Conservation (phyloP, 1,140 invertebrate genomes). For the Mizuhopecten yessoensis region DNA sequence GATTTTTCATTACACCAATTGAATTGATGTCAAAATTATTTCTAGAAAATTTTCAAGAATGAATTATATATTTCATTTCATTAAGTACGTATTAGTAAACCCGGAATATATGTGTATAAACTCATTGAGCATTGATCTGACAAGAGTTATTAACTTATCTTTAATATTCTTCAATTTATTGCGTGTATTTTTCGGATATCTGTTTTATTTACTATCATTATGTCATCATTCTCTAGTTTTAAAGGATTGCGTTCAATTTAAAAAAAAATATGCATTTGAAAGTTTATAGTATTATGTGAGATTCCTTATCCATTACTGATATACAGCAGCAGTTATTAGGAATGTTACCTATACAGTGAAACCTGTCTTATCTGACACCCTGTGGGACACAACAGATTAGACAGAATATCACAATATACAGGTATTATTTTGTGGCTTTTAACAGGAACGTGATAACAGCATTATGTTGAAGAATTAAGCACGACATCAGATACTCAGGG, state of each 20-base stretch:
- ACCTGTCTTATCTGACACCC: background rate
- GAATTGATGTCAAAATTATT: background rate
- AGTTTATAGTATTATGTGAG: background rate
- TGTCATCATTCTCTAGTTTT: background rate
- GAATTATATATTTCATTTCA: background rate
- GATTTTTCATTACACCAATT: background rate
- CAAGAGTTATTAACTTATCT: too few species aligned
- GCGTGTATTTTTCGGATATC: too few species aligned
- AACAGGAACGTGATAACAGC: too few species aligned
- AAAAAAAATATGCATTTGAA: background rate
- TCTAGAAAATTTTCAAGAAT: background rate
- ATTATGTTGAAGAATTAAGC: too few species aligned
- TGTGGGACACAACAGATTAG: background rate
- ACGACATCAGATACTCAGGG: too few species aligned
- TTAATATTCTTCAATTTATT: too few species aligned
- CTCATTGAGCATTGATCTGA: too few species aligned
- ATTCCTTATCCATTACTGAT: background rate
- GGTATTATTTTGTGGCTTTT: too few species aligned
- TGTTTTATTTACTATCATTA: background rate
- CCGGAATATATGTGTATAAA: too few species aligned
- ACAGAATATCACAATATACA: too few species aligned
- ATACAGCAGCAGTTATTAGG: background rate
- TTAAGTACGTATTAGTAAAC: background rate
- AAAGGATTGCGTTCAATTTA: background rate
- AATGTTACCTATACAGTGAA: background rate